Conservation (phyloP, 2,797 vertebrate species). For the Podarcis lilfordi region DNA sequence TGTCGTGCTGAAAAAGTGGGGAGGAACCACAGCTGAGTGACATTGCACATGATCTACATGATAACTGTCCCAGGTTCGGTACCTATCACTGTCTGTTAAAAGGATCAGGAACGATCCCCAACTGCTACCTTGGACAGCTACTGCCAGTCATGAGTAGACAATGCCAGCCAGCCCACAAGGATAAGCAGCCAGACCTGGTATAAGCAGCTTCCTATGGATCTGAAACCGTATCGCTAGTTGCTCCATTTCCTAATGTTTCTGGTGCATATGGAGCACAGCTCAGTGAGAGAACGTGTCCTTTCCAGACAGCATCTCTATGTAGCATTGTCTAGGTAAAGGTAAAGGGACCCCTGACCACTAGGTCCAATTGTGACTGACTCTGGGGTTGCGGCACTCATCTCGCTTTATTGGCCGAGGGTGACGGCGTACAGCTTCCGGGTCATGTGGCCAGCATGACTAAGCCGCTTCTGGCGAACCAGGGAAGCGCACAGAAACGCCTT, state of each 20-base stretch:
- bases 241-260: not conserved
- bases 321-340: too few species aligned
- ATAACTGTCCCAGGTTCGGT: not conserved
- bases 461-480: too few species aligned
- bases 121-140: not conserved
- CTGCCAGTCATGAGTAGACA: not conserved
- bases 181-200: too few species aligned
- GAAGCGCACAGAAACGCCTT: too few species aligned
- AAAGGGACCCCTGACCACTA: too few species aligned
- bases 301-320: not conserved
- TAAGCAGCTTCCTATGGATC: not conserved
- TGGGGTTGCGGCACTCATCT: too few species aligned
- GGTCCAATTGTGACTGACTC: too few species aligned
- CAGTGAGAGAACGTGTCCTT: not conserved
- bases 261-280: not conserved
- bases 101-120: not conserved
- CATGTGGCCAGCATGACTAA: too few species aligned
- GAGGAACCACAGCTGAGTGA: too few species aligned
- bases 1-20: not conserved
- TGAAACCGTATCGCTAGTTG: not conserved
- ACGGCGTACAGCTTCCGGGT: too few species aligned
- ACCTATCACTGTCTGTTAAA: not conserved
- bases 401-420: too few species aligned
- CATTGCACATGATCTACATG: not conserved
- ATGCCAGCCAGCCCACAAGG: too few species aligned